A percentile compares a stretch with the other conserved stretches of the same genome.
Evolutionary conservation across 1,140 invertebrate species (phyloP).

Genomic region (Lerema accius): DNA sequence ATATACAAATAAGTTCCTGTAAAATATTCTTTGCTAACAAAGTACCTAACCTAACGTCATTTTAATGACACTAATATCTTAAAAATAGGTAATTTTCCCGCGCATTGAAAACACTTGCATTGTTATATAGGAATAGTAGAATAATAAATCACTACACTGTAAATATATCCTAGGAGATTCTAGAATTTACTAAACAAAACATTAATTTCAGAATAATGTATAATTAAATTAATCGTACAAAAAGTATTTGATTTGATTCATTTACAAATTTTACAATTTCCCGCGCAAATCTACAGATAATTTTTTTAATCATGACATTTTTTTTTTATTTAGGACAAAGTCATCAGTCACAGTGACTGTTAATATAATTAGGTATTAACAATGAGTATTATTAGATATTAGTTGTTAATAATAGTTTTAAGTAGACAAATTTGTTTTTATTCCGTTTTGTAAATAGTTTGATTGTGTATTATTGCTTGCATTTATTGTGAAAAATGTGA

Average conservation of each 20-base stretch:
- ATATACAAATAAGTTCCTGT: too few species aligned
- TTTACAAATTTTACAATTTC: background rate
- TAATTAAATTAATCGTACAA: background rate
- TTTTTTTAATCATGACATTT: slow-evolving; percentile 6
- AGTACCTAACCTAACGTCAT: too few species aligned
- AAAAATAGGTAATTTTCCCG: too few species aligned
- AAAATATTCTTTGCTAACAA: too few species aligned
- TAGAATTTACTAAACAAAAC: too few species aligned
- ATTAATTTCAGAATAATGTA: background rate
- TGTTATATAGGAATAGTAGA: too few species aligned
- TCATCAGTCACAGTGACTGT: slow-evolving; percentile 31
- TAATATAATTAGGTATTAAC: slow-evolving; percentile 49
- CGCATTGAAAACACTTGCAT: too few species aligned
- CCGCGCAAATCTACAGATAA: slow-evolving; percentile 3
- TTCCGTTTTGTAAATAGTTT: slow-evolving; percentile 51
- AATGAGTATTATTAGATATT: slow-evolving; percentile 68
- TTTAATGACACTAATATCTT: too few species aligned
- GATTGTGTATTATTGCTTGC: slow-evolving; percentile 58
- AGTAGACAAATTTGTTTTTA: slow-evolving; percentile 68
- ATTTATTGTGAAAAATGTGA: slow-evolving; percentile 66
- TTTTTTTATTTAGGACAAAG: slow-evolving; percentile 41
- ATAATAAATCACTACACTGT: too few species aligned
- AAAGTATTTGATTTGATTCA: background rate
- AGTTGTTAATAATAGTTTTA: slow-evolving; percentile 64
- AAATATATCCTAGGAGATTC: too few species aligned